Base-by-base conservation (phyloP, 2,797 vertebrate species). In the Platyrinchus mystaceus region DNA sequence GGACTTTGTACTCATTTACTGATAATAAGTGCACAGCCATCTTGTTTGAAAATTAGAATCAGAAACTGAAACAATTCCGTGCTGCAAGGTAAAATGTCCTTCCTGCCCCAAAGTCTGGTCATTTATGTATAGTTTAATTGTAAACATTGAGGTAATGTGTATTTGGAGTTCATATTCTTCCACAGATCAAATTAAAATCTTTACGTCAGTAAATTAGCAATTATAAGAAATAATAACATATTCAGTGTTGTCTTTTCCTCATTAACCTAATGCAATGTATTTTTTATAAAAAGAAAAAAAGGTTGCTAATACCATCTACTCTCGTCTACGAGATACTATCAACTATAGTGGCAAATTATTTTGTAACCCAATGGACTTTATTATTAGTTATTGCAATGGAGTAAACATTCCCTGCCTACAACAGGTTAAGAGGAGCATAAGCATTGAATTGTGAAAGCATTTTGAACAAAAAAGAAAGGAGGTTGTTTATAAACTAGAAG, bases 1-100 rank as follows among this genome's bases (percentile, higher is more conserved):
- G 92, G 53, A 96, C 90, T 96, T 96, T 89, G 78, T 68, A 83
- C 82, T 64, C 17, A 6, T 68, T 14, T 55, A 58, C 82, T 2
- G 4, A 67, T 77, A 63, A 20, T 63, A 87, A 21, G 13, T 23
- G 14, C 13, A 2, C 55, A 87, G 49, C 60, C 89, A 50, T 80
- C 53, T 89, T 89, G 41, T 74, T 64, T 89, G 87, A 76, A 74
- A 53, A 34, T 7, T 55, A 68, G 68, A 77, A 56, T 34, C 71
- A 87, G 91, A 90, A 92, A 50, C 60, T 75, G 90, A 78, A 87
- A 87, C 75, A 84, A 26, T 87, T 80, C 49, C 0, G 0, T 71
- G 62, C 49, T 59, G 62, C 47, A 71, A 95, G 93, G 93, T 95
- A 93, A 92, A 92, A 71, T 59, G 32, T 3, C 9, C 12, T 19